Conservation (phyloP, 2,113 vertebrate species). For the Microtus oregoni region DNA sequence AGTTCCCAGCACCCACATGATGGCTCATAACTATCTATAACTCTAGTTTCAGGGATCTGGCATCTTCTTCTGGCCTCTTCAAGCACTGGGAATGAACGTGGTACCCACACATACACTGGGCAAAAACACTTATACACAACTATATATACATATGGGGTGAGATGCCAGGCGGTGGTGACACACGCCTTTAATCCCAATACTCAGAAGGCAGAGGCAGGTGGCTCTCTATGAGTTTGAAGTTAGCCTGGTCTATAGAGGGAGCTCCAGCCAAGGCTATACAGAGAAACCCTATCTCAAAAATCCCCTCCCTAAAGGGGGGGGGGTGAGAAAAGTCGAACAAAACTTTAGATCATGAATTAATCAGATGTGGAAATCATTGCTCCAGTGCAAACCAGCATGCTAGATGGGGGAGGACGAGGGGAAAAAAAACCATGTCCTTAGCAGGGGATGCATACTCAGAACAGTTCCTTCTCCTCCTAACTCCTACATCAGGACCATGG, state of each 20-base stretch:
- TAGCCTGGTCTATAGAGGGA: not conserved
- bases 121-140: not conserved
- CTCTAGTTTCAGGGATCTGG: not conserved
- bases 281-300: not conserved
- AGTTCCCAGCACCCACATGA: not conserved
- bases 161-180: not conserved
- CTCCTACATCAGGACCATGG: not conserved
- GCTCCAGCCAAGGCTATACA: not conserved
- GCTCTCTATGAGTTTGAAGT: not conserved
- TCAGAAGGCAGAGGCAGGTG: not conserved
- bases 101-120: not conserved
- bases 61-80: not conserved
- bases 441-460: not conserved
- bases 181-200: not conserved
- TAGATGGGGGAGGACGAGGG: not conserved
- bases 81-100: not conserved
- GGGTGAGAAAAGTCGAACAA: not conserved
- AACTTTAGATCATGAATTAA: not conserved
- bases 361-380: not conserved
- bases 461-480: rapidly evolving
- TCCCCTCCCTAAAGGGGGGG: too few species aligned
- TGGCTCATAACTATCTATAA: not conserved
- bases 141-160: too few species aligned
- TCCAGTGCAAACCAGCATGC: not conserved
- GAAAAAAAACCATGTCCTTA: not conserved